Base-by-base conservation (phyloP, 2,113 vertebrate genomes). In the Ceyx margarethae region DNA sequence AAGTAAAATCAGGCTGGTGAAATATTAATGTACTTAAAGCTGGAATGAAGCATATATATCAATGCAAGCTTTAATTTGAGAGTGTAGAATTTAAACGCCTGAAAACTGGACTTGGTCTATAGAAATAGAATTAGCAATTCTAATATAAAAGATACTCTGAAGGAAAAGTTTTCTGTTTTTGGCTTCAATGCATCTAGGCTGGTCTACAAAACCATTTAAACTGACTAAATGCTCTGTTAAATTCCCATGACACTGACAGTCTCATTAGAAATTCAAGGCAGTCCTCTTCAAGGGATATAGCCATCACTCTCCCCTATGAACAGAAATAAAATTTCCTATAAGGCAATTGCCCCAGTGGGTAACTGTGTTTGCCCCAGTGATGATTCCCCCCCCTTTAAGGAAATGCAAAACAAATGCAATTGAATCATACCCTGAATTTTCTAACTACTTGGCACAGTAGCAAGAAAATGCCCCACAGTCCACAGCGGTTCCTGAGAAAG, bases 81-180 rank as follows among this genome's bases (percentile, higher is more conserved):
- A 95, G 87, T 1, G 9, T 9, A 82, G 90, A 89, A 96, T 93
- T 94, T 89, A 95, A 96, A 93, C 69, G 90, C 72, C 77, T 92
- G 90, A 93, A 89, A 95, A 94, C 90, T 5, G 1, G 81, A 90
- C 62, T 89, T 74, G 50, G 85, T 94, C 85, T 86, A 93, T 84
- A 95, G 95, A 94, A 94, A 96, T 64, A 91, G 85, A 95, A 96
- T 96, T 95, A 95, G 80, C 91, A 83, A 87, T 93, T 94, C 60
- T 81, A 90, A 91, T 81, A 91, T 95, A 93, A 96, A 93, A 90
- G 94, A 85, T 83, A 82, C 37, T 93, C 72, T 82, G 81, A 87
- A 85, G 79, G 67, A 80, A 84, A 94, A 84, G 82, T 85, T 83
- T 72, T 91, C 65, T 83, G 50, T 77, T 51, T 46, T 90, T 94